Evolutionary conservation across 2,113 vertebrate species (phyloP), one percentile per base, ranked within the genome.

Genomic region (Phyllostomus hastatus): DNA sequence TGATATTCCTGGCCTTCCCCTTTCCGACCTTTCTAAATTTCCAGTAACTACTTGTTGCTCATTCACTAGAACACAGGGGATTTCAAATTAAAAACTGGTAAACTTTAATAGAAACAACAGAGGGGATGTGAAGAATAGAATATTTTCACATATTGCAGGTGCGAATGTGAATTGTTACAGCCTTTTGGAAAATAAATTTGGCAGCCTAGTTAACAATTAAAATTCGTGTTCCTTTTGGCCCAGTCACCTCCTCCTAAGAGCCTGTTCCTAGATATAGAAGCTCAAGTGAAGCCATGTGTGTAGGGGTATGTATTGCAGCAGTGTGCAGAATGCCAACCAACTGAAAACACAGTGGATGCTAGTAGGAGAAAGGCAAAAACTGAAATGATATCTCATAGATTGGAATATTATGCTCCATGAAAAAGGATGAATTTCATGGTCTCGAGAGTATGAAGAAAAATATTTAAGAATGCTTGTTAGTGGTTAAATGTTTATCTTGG

Each of bases 381-480:
- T 59, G 79, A 43, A 57, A 10, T 35, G 61, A 24, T 70, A 28
- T 24, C 16, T 91, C 50, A 16, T 88, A 54, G 26, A 33, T 50
- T 85, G 11, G 28, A 88, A 66, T 95, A 93, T 41, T 67, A 61
- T 66, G 50, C 75, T 81, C 35, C 80, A n/a, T 70, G 81, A 87
- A 78, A 72, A 85, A 76, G 59, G 64, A 38, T 96, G 35, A 95
- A 66, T 78, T 86, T 82, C 8, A 41, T 76, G 66, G n/a, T 35
- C 41, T 88, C 11, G 1, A 90, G 69, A n/a, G 7, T 87, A 31
- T 90, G 81, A 96, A 95, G 90, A 84, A 90, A 76, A 95, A 33
- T 88, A 92, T n/a, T 75, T 57, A 69, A 88, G 83, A 84, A 1
- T 99, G 98, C 94, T 99, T 99, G 48, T 99, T 99, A 0, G 67